A percentile compares a stretch with the other conserved stretches of the same genome.
These are phyloP conservation scores for Centruroides vittatus DNA, from an alignment of 1,140 invertebrate species.

Conservation along the genomic window DNA sequence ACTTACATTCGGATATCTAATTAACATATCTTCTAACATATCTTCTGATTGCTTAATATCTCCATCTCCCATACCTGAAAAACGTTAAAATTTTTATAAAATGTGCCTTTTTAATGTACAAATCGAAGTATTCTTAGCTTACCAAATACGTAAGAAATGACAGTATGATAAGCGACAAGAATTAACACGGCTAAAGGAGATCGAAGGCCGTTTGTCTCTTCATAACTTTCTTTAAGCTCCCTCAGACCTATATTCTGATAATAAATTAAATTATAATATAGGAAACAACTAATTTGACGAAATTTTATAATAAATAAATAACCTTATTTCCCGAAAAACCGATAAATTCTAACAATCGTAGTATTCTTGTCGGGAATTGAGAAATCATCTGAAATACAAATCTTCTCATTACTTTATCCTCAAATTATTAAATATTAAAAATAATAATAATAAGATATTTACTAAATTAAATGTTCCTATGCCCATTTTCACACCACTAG, in stretches of 20 bases:
- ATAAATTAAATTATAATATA: slow-evolving; percentile 1
- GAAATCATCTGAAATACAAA: slow-evolving; percentile 61
- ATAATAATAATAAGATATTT: slow-evolving; percentile 18
- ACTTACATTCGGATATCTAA: slow-evolving; percentile 36
- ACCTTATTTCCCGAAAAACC: slow-evolving; percentile 90
- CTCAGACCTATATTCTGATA: slow-evolving; percentile 51
- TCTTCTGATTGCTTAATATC: slow-evolving; percentile 57
- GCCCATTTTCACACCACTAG: slow-evolving; percentile 68
- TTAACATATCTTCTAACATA: slow-evolving; percentile 53
- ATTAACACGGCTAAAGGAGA: slow-evolving; percentile 73
- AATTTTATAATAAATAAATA: slow-evolving; percentile 24
- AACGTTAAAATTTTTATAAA: slow-evolving; percentile 2
- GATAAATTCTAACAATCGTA: slow-evolving; percentile 84
- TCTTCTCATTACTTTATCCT: neutral
- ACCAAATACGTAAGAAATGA: slow-evolving; percentile 62
- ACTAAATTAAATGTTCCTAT: slow-evolving; percentile 83
- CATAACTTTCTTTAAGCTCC: slow-evolving; percentile 54
- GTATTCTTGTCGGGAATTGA: slow-evolving; percentile 63
- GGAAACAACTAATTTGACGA: neutral
- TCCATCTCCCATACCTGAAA: slow-evolving; percentile 52
- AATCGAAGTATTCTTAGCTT: slow-evolving; percentile 8
- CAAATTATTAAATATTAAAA: too few relatives aligned
- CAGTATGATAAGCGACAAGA: slow-evolving; percentile 65
- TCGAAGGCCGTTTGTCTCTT: slow-evolving; percentile 51
- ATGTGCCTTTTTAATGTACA: too few relatives aligned